Evolutionary conservation across 1,140 invertebrate species (phyloP), one percentile per base, ranked within the genome.

Genomic region (Hypsibius dujardini): DNA sequence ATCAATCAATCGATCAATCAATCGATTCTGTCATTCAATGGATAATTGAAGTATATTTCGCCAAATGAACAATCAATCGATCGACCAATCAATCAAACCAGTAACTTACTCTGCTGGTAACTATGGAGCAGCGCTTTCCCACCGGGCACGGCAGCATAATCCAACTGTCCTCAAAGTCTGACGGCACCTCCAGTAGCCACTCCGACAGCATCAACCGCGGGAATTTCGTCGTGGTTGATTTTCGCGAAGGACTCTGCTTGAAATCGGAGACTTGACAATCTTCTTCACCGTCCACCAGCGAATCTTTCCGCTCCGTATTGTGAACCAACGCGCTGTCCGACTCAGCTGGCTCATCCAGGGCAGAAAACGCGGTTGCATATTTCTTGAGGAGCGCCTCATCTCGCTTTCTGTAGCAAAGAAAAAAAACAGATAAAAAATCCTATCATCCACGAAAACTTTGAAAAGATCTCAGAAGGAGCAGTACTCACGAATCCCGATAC

Each of bases 181-280:
- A 80, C 15, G 92, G 92, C 67, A 87, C 84, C 74, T 95, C 89
- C 1, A 88, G 79, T 77, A 96, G 81, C 92, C 92, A 96, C 79
- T 95, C 92, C 0, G 92, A 95, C 46, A 89, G 76, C 90, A 90
- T 90, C 47, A 89, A 77, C 77, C 83, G 56, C 46, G 62, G 62
- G 45, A 45, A 3, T 28, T 28, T 28, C 28, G 28, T 28, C 28
- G 28, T 28, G 28, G 28, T 28, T 28, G 28, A 28, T 28, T 28
- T 28, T 28, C 28, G 28, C 28, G 28, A 28, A 28, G 28, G 28
- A 28, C 28, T 28, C 28, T 28, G 28, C 28, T 28, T 28, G 28
- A 28, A 28, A 28, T 28, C 28, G 28, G 28, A 28, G 28, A 28
- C 28, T 28, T 28, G 28, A 28, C 28, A 28, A 28, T 28, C 28